Evolutionary conservation across 1,140 invertebrate genomes (phyloP), one percentile per base, ranked within the genome.

Genomic region (Drosophila leontia): DNA sequence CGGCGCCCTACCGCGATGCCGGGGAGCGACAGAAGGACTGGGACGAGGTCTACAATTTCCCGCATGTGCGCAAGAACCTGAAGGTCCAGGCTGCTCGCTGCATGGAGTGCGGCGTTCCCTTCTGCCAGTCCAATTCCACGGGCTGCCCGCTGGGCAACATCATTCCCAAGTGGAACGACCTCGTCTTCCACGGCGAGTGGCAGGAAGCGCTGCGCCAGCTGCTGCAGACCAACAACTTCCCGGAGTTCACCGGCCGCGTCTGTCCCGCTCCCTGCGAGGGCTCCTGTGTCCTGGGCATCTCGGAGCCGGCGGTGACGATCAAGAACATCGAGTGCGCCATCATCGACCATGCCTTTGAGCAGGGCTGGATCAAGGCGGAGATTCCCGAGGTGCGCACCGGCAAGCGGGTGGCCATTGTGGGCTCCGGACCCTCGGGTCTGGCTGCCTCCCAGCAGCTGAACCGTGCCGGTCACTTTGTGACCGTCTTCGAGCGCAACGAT

Each of bases 51-150:
- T 99, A 98, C 93, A 97, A 99, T 92, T 97, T 97, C 82, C 93
- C 94, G 50, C 95, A 96, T 78, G 97, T 99, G 9, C 95, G 97
- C 5, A 97, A 98, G 91, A 97, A 97, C 37, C 94, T 99, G 12
- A 94, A 96, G 51, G 95, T 96, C 2, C 99, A 99, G 93, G 98
- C 99, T 12, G 98, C 99, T 1, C 95, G 98, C 13, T 99, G 99
- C 93, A 99, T 99, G 99, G 99, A 99, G 83, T 99, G 99, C 93
- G 99, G 99, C 29, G 98, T 99, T 29, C 99, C 99, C 9, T 99
- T 99, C 94, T 99, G 99, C 93, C 99, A 99, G 94, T 98, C 97
- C 37, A 96, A 97, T 79, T 93, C 90, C 8, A 97, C 99, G 91
- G 99, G 98, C 53, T 99, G 99, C 93, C 99, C 99, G 3, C 94